Evolutionary conservation across 1,140 invertebrate genomes (phyloP).

Genomic region (Telenomus remus): DNA sequence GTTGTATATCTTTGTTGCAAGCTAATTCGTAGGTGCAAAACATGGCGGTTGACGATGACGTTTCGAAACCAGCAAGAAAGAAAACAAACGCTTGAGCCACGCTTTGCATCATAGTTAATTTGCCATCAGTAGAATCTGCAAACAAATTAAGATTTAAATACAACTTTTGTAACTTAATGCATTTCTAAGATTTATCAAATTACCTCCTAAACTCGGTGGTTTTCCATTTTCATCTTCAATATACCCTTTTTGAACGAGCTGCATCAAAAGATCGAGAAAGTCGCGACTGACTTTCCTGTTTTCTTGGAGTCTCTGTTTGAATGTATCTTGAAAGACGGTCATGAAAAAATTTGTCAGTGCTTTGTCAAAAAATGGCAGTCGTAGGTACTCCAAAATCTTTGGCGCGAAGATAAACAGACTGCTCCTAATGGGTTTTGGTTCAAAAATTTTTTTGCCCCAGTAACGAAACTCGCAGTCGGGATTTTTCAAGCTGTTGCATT

Average conservation of each 20-base stretch:
- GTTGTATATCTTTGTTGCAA: conserved; percentile 61
- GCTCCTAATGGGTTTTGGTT: conserved; percentile 45
- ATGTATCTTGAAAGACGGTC: conserved; percentile 73
- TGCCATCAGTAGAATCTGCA: conserved; percentile 61
- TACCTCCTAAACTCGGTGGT: conserved; percentile 65
- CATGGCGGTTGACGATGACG: conserved; percentile 60
- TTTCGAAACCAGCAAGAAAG: conserved; percentile 70
- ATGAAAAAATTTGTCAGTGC: conserved; percentile 55
- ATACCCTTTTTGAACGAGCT: conserved; percentile 60
- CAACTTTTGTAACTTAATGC: conserved; percentile 55
- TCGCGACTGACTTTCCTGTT: conserved; percentile 71
- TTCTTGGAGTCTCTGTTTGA: conserved; percentile 71
- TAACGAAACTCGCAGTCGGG: too few relatives aligned
- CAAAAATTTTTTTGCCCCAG: conserved; percentile 60
- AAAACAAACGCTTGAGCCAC: conserved; percentile 62
- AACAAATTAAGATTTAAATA: conserved; percentile 2
- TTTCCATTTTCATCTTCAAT: conserved; percentile 55
- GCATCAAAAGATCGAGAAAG: conserved; percentile 62
- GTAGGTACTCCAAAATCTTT: conserved; percentile 47
- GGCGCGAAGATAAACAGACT: conserved; percentile 48
- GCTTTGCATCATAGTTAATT: conserved; percentile 53
- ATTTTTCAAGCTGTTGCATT: conserved; percentile 59
- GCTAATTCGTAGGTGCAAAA: conserved; percentile 68
- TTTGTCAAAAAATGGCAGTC: conserved; percentile 34
- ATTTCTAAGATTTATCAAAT: conserved; percentile 68